These are phyloP conservation scores for Rhopilema esculentum DNA, from an alignment of 30 jellyfish, hydroid and myxozoan species.

Conservation along the genomic window DNA sequence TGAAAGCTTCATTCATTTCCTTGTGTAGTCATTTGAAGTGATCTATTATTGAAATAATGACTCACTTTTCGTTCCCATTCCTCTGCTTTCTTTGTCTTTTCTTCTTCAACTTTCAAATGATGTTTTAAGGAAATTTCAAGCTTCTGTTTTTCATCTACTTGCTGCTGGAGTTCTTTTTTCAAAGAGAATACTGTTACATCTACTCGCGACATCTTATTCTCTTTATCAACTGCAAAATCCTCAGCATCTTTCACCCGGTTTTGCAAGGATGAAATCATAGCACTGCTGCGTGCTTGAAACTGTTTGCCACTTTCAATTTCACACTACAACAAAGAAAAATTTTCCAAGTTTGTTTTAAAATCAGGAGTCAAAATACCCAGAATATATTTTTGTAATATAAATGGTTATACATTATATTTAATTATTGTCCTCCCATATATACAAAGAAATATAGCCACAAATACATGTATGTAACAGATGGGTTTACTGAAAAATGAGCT, in stretches of 20 bases:
- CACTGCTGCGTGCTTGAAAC: constrained; percentile 72
- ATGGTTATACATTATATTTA: not conserved
- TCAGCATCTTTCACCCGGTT: constrained; percentile 85
- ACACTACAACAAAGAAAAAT: constrained; percentile 34
- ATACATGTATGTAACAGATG: too few relatives aligned
- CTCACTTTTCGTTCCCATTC: constrained; percentile 74
- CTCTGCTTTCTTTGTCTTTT: constrained; percentile 64
- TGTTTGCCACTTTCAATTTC: constrained; percentile 73
- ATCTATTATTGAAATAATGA: too few relatives aligned
- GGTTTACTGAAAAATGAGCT: too few relatives aligned
- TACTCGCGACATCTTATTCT: constrained; percentile 66
- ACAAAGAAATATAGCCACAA: too few relatives aligned
- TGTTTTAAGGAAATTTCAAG: constrained; percentile 73
- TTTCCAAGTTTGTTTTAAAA: not conserved
- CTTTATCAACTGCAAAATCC: constrained; percentile 69
- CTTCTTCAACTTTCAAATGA: constrained; percentile 76
- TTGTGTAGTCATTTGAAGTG: too few relatives aligned
- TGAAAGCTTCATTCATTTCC: too few relatives aligned
- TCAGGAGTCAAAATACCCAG: not conserved
- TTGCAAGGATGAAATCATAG: constrained; percentile 68
- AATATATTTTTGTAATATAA: too few relatives aligned
- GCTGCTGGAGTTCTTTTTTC: constrained; percentile 71
- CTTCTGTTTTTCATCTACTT: constrained; percentile 63
- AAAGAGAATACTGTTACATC: constrained; percentile 65
- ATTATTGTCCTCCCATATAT: not conserved